Conservation (phyloP, 2,888 invertebrate genomes). For the Oxyteleia sp. region DNA sequence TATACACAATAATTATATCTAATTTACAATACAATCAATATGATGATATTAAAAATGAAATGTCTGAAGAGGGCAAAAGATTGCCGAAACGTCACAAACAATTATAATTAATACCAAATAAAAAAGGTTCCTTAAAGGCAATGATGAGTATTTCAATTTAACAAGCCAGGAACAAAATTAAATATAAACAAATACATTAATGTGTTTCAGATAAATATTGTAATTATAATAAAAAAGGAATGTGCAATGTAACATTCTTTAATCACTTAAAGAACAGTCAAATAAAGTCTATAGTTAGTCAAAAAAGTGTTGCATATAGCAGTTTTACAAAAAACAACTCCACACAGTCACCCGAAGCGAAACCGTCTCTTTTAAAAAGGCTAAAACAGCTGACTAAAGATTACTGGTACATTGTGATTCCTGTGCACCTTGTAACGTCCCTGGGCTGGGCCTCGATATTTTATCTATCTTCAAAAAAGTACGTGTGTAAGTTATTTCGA, state of each 20-base stretch:
- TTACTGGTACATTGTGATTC: constrained; percentile 98
- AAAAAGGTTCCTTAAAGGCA: no score
- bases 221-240: constrained; percentile 5
- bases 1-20: no score
- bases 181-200: no score
- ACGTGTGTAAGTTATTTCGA: constrained; percentile 80
- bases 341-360: constrained; percentile 84
- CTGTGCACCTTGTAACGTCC: constrained; percentile 97
- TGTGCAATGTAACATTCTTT: constrained; percentile 6
- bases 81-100: no score
- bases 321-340: constrained; percentile 8
- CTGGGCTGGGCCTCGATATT: constrained; percentile 95
- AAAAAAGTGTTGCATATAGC: constrained; percentile 10
- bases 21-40: no score
- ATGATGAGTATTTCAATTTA: no score
- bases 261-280: constrained; percentile 1
- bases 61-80: no score
- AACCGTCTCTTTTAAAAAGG: constrained; percentile 91
- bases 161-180: no score
- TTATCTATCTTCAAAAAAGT: constrained; percentile 96
- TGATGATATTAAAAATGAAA: no score
- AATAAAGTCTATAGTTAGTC: constrained; percentile 13
- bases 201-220: constrained; percentile 22
- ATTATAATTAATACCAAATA: no score
- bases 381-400: constrained; percentile 97